Percentiles rank a stretch among this genome's conserved stretches.
These are phyloP conservation scores for Eurytemora carolleeae DNA, from an alignment of 1,140 invertebrate genomes.

Conservation along the genomic window DNA sequence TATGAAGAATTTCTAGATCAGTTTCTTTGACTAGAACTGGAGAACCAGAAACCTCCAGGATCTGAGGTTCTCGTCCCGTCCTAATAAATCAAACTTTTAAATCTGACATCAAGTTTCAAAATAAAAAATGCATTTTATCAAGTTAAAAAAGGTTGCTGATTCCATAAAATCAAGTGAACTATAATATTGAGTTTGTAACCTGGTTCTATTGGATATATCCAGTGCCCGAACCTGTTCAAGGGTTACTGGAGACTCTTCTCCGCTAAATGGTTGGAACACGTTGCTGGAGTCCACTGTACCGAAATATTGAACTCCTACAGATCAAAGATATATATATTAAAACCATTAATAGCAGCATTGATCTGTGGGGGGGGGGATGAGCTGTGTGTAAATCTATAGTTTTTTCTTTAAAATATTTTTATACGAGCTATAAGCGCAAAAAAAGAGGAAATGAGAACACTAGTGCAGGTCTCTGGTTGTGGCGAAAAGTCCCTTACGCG, in stretches of 20 bases:
- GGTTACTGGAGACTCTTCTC: too few relatives aligned
- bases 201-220: not conserved
- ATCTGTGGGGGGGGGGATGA: too few relatives aligned
- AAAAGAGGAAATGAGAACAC: too few relatives aligned
- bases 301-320: not conserved
- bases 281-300: not conserved
- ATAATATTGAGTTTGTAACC: too few relatives aligned
- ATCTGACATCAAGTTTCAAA: not conserved
- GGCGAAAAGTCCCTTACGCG: too few relatives aligned
- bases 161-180: too few relatives aligned
- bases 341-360: too few relatives aligned
- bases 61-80: not conserved
- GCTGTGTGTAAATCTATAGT: too few relatives aligned
- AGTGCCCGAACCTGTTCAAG: not conserved
- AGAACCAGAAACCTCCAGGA: not conserved
- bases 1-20: not conserved
- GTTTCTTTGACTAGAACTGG: not conserved
- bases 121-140: not conserved
- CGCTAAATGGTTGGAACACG: not conserved
- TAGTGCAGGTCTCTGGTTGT: too few relatives aligned
- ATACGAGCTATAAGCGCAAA: too few relatives aligned
- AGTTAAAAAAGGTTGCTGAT: not conserved
- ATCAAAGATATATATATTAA: too few relatives aligned
- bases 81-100: not conserved
- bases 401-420: too few relatives aligned